Percentiles rank a stretch among this genome's conserved stretches.
Evolutionary conservation across 2,888 invertebrate species (phyloP).

Genomic region (Drosophila siamana): DNA sequence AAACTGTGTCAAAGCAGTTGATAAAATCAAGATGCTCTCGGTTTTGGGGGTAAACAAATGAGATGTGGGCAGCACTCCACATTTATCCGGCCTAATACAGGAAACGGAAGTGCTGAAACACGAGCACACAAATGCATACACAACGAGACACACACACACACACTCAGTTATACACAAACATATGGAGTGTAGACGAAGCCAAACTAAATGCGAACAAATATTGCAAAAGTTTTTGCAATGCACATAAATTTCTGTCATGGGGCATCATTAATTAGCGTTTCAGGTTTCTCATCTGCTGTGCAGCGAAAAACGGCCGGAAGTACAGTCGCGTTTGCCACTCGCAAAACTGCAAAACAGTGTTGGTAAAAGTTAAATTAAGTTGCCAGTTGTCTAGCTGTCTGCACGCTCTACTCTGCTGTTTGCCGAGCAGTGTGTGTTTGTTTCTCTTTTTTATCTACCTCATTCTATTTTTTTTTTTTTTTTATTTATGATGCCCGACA

Average conservation of each 20-base stretch:
- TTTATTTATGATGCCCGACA: slow-evolving; percentile 74
- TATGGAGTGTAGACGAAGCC: slow-evolving; percentile 19
- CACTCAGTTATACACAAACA: slow-evolving; percentile 2
- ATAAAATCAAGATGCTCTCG: slow-evolving; percentile 1
- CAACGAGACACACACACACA: slow-evolving; percentile 18
- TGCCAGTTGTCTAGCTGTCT: slow-evolving; percentile 39
- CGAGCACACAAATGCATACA: slow-evolving; percentile 33
- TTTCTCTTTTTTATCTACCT: slow-evolving; percentile 10
- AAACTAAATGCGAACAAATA: slow-evolving; percentile 81
- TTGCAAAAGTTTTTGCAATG: slow-evolving; percentile 82
- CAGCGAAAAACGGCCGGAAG: slow-evolving; percentile 52
- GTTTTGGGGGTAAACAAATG: slow-evolving; percentile 43
- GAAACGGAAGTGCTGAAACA: slow-evolving; percentile 74
- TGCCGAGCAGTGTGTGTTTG: not conserved
- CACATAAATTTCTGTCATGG: slow-evolving; percentile 84
- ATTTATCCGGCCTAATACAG: slow-evolving; percentile 68
- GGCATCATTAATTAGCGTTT: slow-evolving; percentile 83
- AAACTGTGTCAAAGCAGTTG: not conserved
- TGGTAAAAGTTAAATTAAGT: slow-evolving; percentile 79
- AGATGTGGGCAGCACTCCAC: slow-evolving; percentile 44
- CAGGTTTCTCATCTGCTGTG: slow-evolving; percentile 38
- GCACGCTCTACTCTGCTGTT: too few relatives aligned
- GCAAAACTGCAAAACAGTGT: slow-evolving; percentile 44
- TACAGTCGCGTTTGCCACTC: slow-evolving; percentile 63
- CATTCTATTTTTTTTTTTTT: slow-evolving; percentile 5